Percentiles rank a stretch among this genome's conserved stretches.
These are phyloP conservation scores for Neostethus bicornis DNA, from an alignment of 2,797 vertebrate genomes.

Conservation along the genomic window DNA sequence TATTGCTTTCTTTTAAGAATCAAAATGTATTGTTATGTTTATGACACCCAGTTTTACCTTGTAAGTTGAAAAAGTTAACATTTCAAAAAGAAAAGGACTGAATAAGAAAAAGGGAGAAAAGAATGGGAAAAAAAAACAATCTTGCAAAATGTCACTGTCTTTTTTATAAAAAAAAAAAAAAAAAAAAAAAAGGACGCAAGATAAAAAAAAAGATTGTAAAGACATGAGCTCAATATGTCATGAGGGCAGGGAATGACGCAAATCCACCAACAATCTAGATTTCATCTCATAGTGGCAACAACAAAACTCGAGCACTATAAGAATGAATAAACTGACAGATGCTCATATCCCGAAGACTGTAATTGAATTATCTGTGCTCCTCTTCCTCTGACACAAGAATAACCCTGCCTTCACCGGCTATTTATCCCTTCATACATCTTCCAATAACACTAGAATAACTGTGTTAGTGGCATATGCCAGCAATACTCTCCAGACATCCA, in stretches of 20 bases:
- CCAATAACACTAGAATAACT: conserved; percentile 89
- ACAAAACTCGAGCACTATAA: conserved; percentile 42
- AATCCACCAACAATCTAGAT: conserved; percentile 37
- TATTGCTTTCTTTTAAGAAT: conserved; percentile 83
- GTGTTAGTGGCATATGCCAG: conserved; percentile 88
- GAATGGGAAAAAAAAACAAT: conserved; percentile 32
- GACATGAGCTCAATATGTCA: conserved; percentile 31
- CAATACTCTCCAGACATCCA: conserved; percentile 85
- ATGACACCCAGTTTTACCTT: conserved; percentile 74
- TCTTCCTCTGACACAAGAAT: conserved; percentile 85
- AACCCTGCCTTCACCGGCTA: conserved; percentile 85
- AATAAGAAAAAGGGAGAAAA: conserved; percentile 44
- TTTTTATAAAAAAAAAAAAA: conserved; percentile 28
- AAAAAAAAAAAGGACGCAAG: conserved; percentile 22
- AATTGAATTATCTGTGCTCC: conserved; percentile 83
- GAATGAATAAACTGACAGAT: conserved; percentile 60
- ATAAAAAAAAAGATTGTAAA: conserved; percentile 24
- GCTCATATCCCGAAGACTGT: conserved; percentile 68
- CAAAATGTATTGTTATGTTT: conserved; percentile 88
- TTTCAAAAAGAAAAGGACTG: conserved; percentile 62
- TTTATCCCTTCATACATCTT: conserved; percentile 87
- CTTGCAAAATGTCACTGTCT: conserved; percentile 19
- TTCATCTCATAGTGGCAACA: conserved; percentile 39
- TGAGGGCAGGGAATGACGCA: conserved; percentile 35
- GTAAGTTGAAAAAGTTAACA: conserved; percentile 74